Evolutionary conservation across 2,113 vertebrate species (phyloP).

Genomic region (Galeopterus variegatus): DNA sequence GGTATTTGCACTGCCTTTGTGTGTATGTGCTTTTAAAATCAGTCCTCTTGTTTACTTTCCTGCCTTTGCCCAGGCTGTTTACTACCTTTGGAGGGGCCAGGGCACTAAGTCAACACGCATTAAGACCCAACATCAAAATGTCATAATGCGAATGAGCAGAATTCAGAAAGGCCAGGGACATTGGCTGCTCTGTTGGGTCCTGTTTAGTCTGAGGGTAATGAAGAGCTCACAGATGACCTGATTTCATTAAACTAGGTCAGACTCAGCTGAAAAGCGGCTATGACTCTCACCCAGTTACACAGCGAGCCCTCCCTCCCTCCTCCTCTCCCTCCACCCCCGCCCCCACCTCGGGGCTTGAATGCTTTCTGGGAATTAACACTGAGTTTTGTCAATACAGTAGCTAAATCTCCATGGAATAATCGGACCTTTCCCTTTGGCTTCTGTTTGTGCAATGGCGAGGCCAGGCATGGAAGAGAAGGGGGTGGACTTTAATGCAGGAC

Average conservation of each 20-base stretch:
- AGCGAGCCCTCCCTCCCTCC: slow-evolving; percentile 57
- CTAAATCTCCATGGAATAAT: slow-evolving; percentile 69
- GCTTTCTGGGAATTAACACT: slow-evolving; percentile 83
- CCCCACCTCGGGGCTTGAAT: slow-evolving; percentile 72
- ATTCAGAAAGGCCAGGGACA: slow-evolving; percentile 87
- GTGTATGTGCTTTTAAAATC: slow-evolving; percentile 79
- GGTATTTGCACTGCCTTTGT: slow-evolving; percentile 87
- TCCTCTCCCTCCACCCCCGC: neutral
- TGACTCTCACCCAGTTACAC: slow-evolving; percentile 85
- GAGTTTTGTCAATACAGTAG: slow-evolving; percentile 78
- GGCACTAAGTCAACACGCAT: slow-evolving; percentile 89
- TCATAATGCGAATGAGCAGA: slow-evolving; percentile 87
- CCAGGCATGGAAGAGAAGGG: neutral
- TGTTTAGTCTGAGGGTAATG: slow-evolving; percentile 96
- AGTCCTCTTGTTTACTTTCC: slow-evolving; percentile 86
- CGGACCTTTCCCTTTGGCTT: slow-evolving; percentile 69
- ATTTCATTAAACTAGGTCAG: slow-evolving; percentile 94
- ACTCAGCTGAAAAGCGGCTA: slow-evolving; percentile 87
- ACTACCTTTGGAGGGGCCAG: slow-evolving; percentile 85
- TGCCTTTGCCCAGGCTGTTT: slow-evolving; percentile 86
- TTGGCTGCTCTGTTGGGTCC: slow-evolving; percentile 88
- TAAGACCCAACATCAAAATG: slow-evolving; percentile 88
- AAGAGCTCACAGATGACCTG: slow-evolving; percentile 97
- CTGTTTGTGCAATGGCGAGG: slow-evolving; percentile 69
- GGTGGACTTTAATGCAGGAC: neutral